Evolutionary conservation across 2,888 invertebrate species (phyloP).

Genomic region (Palloptera scutellata): DNA sequence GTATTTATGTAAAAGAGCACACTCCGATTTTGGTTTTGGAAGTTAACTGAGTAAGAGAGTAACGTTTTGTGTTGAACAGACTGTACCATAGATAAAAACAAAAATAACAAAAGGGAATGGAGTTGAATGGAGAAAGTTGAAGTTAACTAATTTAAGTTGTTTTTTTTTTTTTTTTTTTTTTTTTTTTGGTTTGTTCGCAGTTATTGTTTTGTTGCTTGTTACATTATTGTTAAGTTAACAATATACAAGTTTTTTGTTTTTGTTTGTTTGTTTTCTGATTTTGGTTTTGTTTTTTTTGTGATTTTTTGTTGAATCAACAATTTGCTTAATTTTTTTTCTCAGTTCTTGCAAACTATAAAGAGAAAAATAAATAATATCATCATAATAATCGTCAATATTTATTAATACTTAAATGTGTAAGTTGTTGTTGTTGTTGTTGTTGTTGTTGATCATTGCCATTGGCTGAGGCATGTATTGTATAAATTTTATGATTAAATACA

Average conservation of each 20-base stretch:
- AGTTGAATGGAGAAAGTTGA: constrained; percentile 15
- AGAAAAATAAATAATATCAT: too few species aligned
- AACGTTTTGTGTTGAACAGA: too few species aligned
- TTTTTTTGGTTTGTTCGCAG: not conserved
- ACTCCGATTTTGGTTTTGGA: too few species aligned
- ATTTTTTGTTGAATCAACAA: constrained; percentile 18
- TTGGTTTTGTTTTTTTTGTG: not conserved
- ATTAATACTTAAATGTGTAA: not conserved
- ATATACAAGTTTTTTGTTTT: not conserved
- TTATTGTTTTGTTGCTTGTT: constrained; percentile 1
- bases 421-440: too few species aligned
- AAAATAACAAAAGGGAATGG: too few species aligned
- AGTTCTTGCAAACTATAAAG: not conserved
- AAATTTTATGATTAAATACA: too few species aligned
- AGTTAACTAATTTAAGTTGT: not conserved
- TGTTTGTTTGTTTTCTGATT: not conserved
- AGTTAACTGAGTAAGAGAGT: too few species aligned
- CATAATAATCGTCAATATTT: not conserved
- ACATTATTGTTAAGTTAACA: too few species aligned
- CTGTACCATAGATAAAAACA: too few species aligned
- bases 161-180: constrained; percentile 1
- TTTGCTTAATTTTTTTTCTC: constrained; percentile 7
- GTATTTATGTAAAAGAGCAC: too few species aligned
- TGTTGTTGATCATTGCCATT: too few species aligned
- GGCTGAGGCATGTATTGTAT: too few species aligned